Conservation (phyloP, 2,797 vertebrate species). For the Poeciliopsis paucimaculata region DNA sequence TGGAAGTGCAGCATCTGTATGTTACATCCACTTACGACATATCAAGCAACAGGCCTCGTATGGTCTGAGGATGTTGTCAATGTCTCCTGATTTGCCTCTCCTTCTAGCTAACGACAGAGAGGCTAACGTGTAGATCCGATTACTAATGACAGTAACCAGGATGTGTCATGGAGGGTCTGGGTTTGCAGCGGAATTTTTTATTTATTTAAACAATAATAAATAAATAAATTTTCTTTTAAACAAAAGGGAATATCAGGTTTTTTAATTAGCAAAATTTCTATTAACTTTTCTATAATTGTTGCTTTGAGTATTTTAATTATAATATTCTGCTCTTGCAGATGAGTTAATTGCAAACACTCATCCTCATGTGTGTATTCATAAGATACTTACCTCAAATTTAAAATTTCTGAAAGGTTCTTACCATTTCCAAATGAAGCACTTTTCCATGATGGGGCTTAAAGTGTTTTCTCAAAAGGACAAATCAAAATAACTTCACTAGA, state of each 20-base stretch:
- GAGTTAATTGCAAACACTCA: conserved; percentile 1
- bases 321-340: conserved; percentile 13
- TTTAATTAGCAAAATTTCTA: conserved; percentile 49
- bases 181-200: conserved; percentile 45
- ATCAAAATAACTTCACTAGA: neutral
- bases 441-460: neutral
- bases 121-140: conserved; percentile 66
- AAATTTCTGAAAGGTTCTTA: neutral
- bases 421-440: neutral
- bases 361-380: neutral
- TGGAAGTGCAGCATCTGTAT: conserved; percentile 74
- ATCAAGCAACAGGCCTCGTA: conserved; percentile 65
- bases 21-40: conserved; percentile 66
- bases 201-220: conserved; percentile 5
- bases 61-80: conserved; percentile 68
- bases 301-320: conserved; percentile 35
- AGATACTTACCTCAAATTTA: neutral
- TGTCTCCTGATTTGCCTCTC: conserved; percentile 63
- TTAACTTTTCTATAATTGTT: conserved; percentile 59
- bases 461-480: neutral
- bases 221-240: conserved; percentile 34
- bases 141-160: conserved; percentile 73
- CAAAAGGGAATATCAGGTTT: conserved; percentile 41
- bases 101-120: conserved; percentile 54
- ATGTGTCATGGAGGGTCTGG: conserved; percentile 36